Base-by-base conservation (phyloP, 1,140 invertebrate species). In the Melitaea cinxia region DNA sequence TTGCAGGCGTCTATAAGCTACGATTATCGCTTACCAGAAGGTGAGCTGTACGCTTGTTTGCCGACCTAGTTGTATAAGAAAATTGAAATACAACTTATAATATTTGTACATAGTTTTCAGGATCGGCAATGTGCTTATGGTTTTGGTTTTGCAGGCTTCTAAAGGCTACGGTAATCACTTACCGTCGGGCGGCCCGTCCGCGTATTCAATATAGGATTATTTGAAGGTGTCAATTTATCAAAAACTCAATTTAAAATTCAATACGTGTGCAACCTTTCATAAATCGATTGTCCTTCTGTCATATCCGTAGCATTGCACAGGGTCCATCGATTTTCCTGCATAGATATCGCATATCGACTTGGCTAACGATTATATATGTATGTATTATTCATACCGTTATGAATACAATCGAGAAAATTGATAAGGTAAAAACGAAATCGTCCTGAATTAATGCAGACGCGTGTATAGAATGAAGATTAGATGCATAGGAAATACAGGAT, bases 291-390 rank as follows among this genome's bases (percentile, higher is more conserved):
- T 45, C 54, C 54, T 57, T 57, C 54, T 57, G 23, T 47, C 54
- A 57, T 42, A 28, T 28, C 14, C 37, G 37, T 37, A 17, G 10
- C 42, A 42, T 19, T 39, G 15, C n/a, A 57, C 54, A 57, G 24
- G 42, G 42, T 47, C 42, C 23, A 57, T 57, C 37, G 39, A 57
- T 57, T 57, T 57, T 57, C 54, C 54, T 42, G 42, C 42, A 42
- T 28, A 9, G 23, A 28, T 45, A 26, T 57, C 28, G 37, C 37
- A 57, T 39, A 55, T 57, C 37, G 54, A 42, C 45, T 57, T 57
- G 15, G 21, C 14, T 45, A 42, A 24, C 53, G 37, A 42, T 57
- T 57, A 26, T 42, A 57, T 57, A 42, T 37, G n/a, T 10, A 54
- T 55, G 37, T 57, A 17, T 57, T 42, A 57, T 57, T 57, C 17